phyloP scores from a whole-genome alignment of 1,140 invertebrate genomes.

The Drosophila sulfurigaster region DNA sequence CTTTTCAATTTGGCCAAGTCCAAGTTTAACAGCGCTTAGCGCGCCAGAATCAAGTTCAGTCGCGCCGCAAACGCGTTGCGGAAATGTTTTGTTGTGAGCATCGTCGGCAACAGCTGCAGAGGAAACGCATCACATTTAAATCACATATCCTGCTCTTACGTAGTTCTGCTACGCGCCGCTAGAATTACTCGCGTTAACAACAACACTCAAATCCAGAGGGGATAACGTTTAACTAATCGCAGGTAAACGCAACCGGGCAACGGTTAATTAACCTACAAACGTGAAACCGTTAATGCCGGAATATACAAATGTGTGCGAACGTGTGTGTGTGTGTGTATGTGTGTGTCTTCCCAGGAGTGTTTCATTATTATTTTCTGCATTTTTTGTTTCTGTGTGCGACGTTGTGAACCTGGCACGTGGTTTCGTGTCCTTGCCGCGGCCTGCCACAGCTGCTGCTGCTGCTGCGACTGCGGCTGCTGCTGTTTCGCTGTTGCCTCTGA shows the following conservation, averaged over 20 bases:
- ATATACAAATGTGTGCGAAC: background rate
- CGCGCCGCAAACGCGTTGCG: conserved; percentile 82
- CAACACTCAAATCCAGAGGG: background rate
- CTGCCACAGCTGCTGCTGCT: conserved; percentile 45
- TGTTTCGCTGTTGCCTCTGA: conserved; percentile 43
- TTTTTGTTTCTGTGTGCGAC: conserved; percentile 9
- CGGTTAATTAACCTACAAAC: conserved; percentile 12
- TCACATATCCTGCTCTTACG: background rate
- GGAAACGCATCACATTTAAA: conserved; percentile 24
- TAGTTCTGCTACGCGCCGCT: conserved; percentile 6
- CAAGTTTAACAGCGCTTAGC: conserved; percentile 79
- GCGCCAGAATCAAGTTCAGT: conserved; percentile 84
- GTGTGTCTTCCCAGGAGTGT: background rate
- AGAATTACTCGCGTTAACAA: background rate
- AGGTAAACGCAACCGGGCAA: conserved; percentile 30
- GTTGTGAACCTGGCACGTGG: conserved; percentile 48
- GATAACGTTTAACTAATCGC: conserved; percentile 6
- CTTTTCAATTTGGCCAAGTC: conserved; percentile 76
- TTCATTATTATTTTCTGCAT: conserved; percentile 6
- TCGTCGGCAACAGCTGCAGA: conserved; percentile 56
- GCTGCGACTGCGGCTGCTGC: conserved; percentile 38
- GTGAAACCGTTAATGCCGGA: conserved; percentile 10
- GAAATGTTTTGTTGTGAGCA: conserved; percentile 76
- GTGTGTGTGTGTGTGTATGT: conserved; percentile 30
- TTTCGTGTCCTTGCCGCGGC: conserved; percentile 56